Evolutionary conservation across 2,888 invertebrate species (phyloP), one percentile per base, ranked within the genome.

Genomic region (Heteropelma amictum): DNA sequence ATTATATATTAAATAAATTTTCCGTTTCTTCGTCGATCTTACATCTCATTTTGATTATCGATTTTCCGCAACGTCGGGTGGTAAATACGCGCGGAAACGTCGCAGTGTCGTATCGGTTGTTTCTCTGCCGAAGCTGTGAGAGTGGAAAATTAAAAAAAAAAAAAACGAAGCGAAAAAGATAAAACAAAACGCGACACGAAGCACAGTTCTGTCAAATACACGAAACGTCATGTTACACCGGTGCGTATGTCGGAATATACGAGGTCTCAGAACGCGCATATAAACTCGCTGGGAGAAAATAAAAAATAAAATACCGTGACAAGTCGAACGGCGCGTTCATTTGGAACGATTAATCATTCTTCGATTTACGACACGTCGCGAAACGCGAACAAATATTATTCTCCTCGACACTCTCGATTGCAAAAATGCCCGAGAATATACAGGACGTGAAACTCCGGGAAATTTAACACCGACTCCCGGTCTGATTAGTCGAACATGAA

Each of bases 331-430:
- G 17, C 23, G 63, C 28, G 63, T 45, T 21, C 60, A 56, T 63
- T 17, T 10, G 54, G 49, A 28, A 61, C 40, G 45, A 74, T 74
- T 65, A 70, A 74, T 74, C 74, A 74, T 65, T 21, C 60, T 38
- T 70, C 64, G 74, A 74, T 74, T 70, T 74, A 74, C 60, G 65
- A 65, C 65, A 26, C 60, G 45, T 70, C 74, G 26, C 54, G 40
- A 70, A 60, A 54, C 65, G 53, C 53, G 49, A 53, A 54, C n/a
- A 45, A 69, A 64, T 30, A 61, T 61, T 60, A 45, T 74, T 45
- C 45, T n/a, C 49, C 47, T 40, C 3, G 38, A 5, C 38, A 12
- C 12, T 12, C 7, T 63, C 4, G 21, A 47, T 23, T 3, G 7
- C 6, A 17, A 33, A 33, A 33, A 19, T 23, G 38, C 38, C 35